Evolutionary conservation across 2,113 vertebrate species (phyloP).

Genomic region (Dipodomys merriami): DNA sequence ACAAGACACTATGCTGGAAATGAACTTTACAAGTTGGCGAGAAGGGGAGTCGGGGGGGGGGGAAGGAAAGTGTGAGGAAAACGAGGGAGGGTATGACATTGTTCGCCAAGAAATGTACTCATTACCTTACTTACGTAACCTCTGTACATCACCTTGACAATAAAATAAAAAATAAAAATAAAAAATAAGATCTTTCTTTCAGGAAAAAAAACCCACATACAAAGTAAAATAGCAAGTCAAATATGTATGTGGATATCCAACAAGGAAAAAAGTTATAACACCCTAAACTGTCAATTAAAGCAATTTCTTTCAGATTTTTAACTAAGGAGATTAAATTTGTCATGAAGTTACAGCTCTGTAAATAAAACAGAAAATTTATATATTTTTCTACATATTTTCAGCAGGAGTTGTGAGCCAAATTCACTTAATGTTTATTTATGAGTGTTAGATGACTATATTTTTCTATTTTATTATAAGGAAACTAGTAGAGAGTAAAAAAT

Average conservation of each 20-base stretch:
- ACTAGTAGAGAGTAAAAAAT: neutral
- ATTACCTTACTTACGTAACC: too few species aligned
- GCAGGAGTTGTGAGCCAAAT: neutral
- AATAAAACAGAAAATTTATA: neutral
- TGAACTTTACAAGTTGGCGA: too few species aligned
- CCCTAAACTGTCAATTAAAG: neutral
- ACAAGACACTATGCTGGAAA: too few species aligned
- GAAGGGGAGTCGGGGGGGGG: too few species aligned
- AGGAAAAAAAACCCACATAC: neutral
- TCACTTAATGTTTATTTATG: neutral
- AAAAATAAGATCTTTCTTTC: too few species aligned
- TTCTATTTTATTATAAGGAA: neutral
- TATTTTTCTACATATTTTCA: neutral
- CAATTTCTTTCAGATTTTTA: neutral
- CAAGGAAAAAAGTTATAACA: neutral
- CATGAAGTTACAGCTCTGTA: neutral
- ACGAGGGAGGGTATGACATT: too few species aligned
- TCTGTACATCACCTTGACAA: too few species aligned
- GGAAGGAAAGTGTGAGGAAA: too few species aligned
- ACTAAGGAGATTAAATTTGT: conserved; percentile 8
- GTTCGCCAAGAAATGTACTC: too few species aligned
- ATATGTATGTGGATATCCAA: neutral
- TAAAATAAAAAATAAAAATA: too few species aligned
- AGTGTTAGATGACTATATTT: conserved; percentile 13
- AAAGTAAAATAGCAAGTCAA: conserved; percentile 21